Base-by-base conservation (phyloP, 2,888 invertebrate species). In the Neoascia interrupta region DNA sequence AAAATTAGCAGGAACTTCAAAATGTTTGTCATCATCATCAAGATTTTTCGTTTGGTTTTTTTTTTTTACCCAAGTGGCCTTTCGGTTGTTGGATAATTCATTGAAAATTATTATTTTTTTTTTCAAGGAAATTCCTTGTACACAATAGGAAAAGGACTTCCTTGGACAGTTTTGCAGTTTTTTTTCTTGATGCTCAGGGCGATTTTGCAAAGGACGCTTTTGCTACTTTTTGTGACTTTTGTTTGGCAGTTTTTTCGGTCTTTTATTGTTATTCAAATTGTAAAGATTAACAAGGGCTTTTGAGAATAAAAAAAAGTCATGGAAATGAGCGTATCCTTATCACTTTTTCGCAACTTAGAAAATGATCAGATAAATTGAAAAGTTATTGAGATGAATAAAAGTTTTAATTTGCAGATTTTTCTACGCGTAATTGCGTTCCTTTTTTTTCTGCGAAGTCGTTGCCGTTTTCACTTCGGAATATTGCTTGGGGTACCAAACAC, bases 331-430 rank as follows among this genome's bases (percentile, higher is more conserved):
- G 39, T 43, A 26, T 39, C 58, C 56, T 64, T 58, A 76, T 63
- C 70, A 64, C 31, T 53, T 45, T 8, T n/a, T 21, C 13, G 63
- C 16, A 45, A 58, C 26, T 58, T 58, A 11, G 41, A 70, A 70
- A 45, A 28, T 63, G 70, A 70, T 26, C 39, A 63, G 63, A 76
- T 70, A 69, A 76, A 58, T 39, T 66, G 63, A 58, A 75, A 63
- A 64, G 54, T 31, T 63, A n/a, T 21, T 28, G 54, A 16, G 37
- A 54, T 39, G 36, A 16, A 16, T 39, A 47, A 61, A 53, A 47
- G 28, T 61, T 70, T 70, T 70, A 53, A 54, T 70, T 70, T 70
- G 45, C 15, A 53, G 47, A 5, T 51, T 63, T 31, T n/a, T n/a
- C n/a, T n/a, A n/a, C n/a, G n/a, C 1, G n/a, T n/a, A 28, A 28